A percentile compares a stretch with the other conserved stretches of the same genome.
These are phyloP conservation scores for Mola mola DNA, from an alignment of 2,113 vertebrate species.

Conservation along the genomic window DNA sequence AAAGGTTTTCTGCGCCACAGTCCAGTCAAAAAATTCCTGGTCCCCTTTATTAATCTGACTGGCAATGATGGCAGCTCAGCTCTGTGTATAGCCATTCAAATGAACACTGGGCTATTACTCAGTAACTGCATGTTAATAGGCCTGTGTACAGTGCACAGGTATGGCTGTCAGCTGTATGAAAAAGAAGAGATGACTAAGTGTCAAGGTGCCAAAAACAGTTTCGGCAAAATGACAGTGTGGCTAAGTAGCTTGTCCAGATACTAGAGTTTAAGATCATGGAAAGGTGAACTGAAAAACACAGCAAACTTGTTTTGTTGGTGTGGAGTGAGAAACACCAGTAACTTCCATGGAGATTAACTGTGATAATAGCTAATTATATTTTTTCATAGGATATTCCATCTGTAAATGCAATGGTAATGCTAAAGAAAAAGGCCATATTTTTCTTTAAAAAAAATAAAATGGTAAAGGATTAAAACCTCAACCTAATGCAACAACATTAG, in stretches of 20 bases:
- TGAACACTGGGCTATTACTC: slow-evolving; percentile 29
- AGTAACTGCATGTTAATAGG: slow-evolving; percentile 39
- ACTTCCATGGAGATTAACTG: no score
- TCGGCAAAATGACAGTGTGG: slow-evolving; percentile 15
- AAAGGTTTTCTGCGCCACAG: slow-evolving; percentile 60
- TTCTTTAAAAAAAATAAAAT: slow-evolving; percentile 18
- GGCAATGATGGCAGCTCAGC: slow-evolving; percentile 52
- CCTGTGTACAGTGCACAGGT: slow-evolving; percentile 31
- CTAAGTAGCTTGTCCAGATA: slow-evolving; percentile 23
- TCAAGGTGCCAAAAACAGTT: slow-evolving; percentile 33
- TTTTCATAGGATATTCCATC: background rate
- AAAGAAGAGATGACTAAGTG: slow-evolving; percentile 38
- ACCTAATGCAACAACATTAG: slow-evolving; percentile 40
- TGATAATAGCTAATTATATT: no score
- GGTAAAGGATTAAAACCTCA: slow-evolving; percentile 41
- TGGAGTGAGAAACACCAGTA: no score
- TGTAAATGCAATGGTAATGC: slow-evolving; percentile 10
- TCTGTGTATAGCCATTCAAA: slow-evolving; percentile 46
- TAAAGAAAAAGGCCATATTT: background rate
- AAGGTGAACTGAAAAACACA: no score
- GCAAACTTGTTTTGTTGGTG: no score
- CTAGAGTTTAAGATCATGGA: slow-evolving; percentile 15
- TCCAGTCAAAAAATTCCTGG: slow-evolving; percentile 54
- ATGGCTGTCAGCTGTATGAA: slow-evolving; percentile 28
- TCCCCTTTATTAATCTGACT: slow-evolving; percentile 50